phyloP scores from a whole-genome alignment of 2,888 invertebrate species.

The Eugnorisma glareosa region DNA sequence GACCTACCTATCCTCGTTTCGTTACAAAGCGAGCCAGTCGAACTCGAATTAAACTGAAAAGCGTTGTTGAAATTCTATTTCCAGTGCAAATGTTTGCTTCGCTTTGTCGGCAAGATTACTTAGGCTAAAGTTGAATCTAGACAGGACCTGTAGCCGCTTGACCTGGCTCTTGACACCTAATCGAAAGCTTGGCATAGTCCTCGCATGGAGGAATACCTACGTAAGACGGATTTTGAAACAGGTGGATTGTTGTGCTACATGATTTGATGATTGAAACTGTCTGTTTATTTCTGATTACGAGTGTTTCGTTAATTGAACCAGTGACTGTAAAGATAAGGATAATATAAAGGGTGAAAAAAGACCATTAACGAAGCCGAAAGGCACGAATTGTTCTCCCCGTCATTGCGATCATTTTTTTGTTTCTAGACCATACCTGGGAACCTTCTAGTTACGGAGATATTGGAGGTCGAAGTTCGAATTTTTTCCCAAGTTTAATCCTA shows the following conservation, averaged over 20 bases:
- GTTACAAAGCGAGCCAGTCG: slow-evolving; percentile 51
- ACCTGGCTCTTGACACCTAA: slow-evolving; percentile 52
- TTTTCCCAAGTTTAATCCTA: no score
- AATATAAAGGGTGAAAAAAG: no score
- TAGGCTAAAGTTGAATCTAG: slow-evolving; percentile 48
- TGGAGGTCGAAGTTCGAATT: no score
- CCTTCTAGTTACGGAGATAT: no score
- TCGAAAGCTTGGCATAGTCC: slow-evolving; percentile 50
- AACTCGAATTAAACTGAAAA: slow-evolving; percentile 50
- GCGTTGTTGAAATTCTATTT: slow-evolving; percentile 66
- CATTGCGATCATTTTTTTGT: no score
- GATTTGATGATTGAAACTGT: not conserved
- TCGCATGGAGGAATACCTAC: slow-evolving; percentile 25
- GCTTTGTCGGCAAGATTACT: slow-evolving; percentile 58
- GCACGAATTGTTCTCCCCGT: no score
- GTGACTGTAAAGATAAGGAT: not conserved
- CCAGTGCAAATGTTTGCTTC: slow-evolving; percentile 64
- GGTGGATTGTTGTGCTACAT: not conserved
- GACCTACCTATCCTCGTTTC: slow-evolving; percentile 1
- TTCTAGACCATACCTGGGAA: no score
- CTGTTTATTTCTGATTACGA: not conserved
- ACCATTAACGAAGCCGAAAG: no score
- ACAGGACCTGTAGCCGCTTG: slow-evolving; percentile 42
- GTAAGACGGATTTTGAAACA: slow-evolving; percentile 11
- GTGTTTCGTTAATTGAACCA: not conserved